Conservation (phyloP, 2,888 invertebrate species). For the Melanotus villosus region DNA sequence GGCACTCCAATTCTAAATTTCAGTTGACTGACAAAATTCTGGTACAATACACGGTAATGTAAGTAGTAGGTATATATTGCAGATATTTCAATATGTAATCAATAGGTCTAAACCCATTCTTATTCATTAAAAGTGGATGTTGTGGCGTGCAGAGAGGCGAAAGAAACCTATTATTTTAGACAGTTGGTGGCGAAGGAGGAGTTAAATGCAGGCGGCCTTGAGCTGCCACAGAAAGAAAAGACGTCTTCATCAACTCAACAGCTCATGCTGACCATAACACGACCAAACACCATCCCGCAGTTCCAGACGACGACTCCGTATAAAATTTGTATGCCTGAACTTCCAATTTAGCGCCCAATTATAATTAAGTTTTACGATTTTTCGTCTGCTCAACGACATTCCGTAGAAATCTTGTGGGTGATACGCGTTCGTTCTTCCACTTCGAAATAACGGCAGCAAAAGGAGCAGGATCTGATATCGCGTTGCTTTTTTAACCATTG, state of each 20-base stretch:
- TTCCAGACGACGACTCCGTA: slow-evolving; percentile 38
- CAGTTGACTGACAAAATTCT: too few species aligned
- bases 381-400: slow-evolving; percentile 37
- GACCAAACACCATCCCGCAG: slow-evolving; percentile 50
- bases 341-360: slow-evolving; percentile 45
- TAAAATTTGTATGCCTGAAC: slow-evolving; percentile 37
- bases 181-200: slow-evolving; percentile 42
- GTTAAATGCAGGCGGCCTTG: slow-evolving; percentile 61
- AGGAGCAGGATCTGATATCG: slow-evolving; percentile 28
- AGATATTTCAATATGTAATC: background rate
- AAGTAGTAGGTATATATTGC: background rate
- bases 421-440: slow-evolving; percentile 25
- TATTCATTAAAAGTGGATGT: slow-evolving; percentile 24
- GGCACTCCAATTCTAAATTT: too few species aligned
- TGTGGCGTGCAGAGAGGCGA: slow-evolving; percentile 33
- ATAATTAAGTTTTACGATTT: slow-evolving; percentile 52
- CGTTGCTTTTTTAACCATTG: slow-evolving; percentile 54
- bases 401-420: slow-evolving; percentile 33
- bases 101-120: slow-evolving; percentile 6
- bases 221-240: slow-evolving; percentile 63
- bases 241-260: slow-evolving; percentile 66
- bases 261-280: background rate
- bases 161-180: slow-evolving; percentile 60
- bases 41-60: too few species aligned
- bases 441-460: slow-evolving; percentile 26